Percentiles rank a stretch among this genome's conserved stretches.
phyloP scores from a whole-genome alignment of 2,888 invertebrate species.

The Mayetiola destructor region DNA sequence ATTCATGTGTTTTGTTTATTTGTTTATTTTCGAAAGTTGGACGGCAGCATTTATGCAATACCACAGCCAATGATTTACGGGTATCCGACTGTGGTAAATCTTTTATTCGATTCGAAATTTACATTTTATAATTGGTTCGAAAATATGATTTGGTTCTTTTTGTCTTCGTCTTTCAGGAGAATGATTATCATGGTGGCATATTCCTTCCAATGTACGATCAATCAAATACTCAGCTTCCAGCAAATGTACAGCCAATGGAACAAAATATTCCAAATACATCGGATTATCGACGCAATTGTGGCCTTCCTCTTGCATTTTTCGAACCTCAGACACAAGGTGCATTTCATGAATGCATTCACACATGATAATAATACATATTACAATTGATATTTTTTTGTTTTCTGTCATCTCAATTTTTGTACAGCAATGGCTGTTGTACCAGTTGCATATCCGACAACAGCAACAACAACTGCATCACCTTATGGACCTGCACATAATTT shows the following conservation, averaged over 20 bases:
- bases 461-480: conserved; percentile 25
- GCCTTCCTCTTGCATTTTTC: conserved; percentile 1
- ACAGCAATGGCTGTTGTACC: conserved; percentile 30
- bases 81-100: conserved; percentile 26
- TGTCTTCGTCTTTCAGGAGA: not conserved
- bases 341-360: conserved; percentile 16
- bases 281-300: conserved; percentile 4
- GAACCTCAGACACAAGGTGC: not conserved
- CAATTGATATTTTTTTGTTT: too few relatives aligned
- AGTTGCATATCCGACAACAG: conserved; percentile 30
- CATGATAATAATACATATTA: too few relatives aligned
- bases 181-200: conserved; percentile 25
- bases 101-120: not conserved
- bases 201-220: conserved; percentile 35
- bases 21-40: conserved; percentile 25
- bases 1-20: too few relatives aligned
- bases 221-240: conserved; percentile 21
- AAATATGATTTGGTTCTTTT: not conserved
- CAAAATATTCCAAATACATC: not conserved
- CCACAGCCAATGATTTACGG: conserved; percentile 35
- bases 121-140: not conserved
- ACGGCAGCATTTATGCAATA: conserved; percentile 35
- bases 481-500: conserved; percentile 29
- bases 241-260: not conserved
- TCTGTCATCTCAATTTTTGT: too few relatives aligned